Evolutionary conservation across 2,888 invertebrate genomes (phyloP).

Genomic region (Tipula lateralis): DNA sequence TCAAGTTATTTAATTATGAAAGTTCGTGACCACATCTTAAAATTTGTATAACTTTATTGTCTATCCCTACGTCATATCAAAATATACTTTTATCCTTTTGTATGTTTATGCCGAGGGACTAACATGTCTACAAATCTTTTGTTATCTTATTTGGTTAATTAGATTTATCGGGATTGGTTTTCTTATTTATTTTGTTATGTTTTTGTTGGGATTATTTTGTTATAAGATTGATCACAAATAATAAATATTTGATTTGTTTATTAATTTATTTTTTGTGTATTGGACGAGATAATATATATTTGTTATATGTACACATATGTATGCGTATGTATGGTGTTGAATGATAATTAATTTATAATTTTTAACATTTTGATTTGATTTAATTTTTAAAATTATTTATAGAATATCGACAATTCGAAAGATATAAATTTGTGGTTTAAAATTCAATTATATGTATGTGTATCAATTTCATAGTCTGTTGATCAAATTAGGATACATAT

Average conservation of each 20-base stretch:
- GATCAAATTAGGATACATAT: background rate
- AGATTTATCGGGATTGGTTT: background rate
- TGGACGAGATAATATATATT: background rate
- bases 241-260: background rate
- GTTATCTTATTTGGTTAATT: background rate
- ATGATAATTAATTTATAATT: background rate
- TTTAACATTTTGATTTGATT: background rate
- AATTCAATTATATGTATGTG: background rate
- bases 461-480: background rate
- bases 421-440: background rate
- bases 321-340: background rate
- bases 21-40: too few relatives aligned
- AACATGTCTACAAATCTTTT: background rate
- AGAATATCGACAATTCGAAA: too few relatives aligned
- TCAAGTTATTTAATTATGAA: too few relatives aligned
- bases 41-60: too few relatives aligned
- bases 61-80: background rate
- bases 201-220: background rate
- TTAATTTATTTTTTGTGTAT: background rate
- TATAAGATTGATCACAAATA: slow-evolving; percentile 13
- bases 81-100: too few relatives aligned
- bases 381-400: background rate
- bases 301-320: background rate
- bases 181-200: background rate
- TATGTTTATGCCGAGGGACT: background rate